phyloP scores from a whole-genome alignment of 1,140 invertebrate species.

The Mamestra configurata region DNA sequence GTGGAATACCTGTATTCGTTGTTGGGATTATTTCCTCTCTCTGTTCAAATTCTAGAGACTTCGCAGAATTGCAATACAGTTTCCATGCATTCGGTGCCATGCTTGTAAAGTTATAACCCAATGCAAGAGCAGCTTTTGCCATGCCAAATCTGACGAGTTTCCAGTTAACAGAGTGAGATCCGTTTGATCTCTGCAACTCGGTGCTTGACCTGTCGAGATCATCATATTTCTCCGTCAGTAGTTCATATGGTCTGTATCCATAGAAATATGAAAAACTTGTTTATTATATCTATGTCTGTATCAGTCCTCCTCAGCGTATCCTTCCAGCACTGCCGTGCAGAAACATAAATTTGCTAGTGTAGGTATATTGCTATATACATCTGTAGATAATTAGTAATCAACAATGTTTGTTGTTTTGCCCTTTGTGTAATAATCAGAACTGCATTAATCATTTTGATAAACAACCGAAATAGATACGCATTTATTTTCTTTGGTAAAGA shows the following conservation, averaged over 20 bases:
- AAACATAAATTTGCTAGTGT: not conserved
- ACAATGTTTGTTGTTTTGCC: slow-evolving; percentile 22
- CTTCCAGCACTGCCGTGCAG: not conserved
- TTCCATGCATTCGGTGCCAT: too few relatives aligned
- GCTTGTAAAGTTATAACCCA: not conserved
- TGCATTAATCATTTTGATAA: slow-evolving; percentile 41
- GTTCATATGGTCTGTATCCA: not conserved
- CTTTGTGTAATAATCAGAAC: slow-evolving; percentile 33
- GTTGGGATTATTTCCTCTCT: not conserved
- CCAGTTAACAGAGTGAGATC: not conserved
- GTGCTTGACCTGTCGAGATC: not conserved
- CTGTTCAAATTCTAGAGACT: not conserved
- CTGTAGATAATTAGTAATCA: slow-evolving; percentile 2
- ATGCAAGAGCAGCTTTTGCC: not conserved
- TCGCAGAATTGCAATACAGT: too few relatives aligned
- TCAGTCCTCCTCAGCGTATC: not conserved
- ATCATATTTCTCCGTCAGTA: not conserved
- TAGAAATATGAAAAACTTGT: too few relatives aligned
- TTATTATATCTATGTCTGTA: too few relatives aligned
- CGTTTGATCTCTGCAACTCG: not conserved
- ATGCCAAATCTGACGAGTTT: not conserved
- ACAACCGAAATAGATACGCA: not conserved
- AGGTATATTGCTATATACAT: not conserved
- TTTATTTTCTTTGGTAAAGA: not conserved
- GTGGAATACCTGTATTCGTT: not conserved